phyloP scores from a whole-genome alignment of 35 echinoderm and acorn worm species.

The Apostichopus californicus region DNA sequence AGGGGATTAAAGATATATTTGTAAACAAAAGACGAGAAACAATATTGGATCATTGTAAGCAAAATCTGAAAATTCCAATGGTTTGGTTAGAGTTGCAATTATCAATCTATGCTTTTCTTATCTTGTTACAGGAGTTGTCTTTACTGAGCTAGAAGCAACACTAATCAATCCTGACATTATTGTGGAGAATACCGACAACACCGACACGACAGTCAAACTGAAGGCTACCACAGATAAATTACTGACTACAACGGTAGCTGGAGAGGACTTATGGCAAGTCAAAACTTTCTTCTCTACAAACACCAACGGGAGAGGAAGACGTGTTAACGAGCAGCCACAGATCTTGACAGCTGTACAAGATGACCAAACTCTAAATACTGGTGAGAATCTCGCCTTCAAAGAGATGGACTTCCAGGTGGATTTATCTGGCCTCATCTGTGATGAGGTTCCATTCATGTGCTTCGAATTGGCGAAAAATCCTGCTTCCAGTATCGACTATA shows the following conservation, averaged over 20 bases:
- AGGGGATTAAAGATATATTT: too few relatives aligned
- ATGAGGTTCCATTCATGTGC: constrained; percentile 76
- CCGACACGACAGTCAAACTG: constrained; percentile 15
- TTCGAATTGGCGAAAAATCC: constrained; percentile 74
- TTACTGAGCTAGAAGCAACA: constrained; percentile 37
- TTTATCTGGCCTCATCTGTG: constrained; percentile 65
- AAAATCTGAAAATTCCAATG: too few relatives aligned
- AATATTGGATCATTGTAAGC: too few relatives aligned
- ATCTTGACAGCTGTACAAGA: constrained; percentile 34
- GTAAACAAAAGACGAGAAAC: too few relatives aligned
- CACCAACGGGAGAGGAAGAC: background rate
- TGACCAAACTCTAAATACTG: constrained; percentile 18
- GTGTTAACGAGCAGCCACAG: constrained; percentile 59
- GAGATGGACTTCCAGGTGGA: constrained; percentile 72
- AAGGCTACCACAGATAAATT: constrained; percentile 38
- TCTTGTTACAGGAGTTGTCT: constrained; percentile 31
- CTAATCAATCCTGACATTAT: constrained; percentile 17
- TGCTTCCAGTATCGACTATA: constrained; percentile 63
- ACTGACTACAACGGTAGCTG: constrained; percentile 15
- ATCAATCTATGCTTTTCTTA: too few relatives aligned
- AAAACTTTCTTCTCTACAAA: constrained; percentile 38
- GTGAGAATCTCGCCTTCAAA: constrained; percentile 54
- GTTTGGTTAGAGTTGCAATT: too few relatives aligned
- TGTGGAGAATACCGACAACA: constrained; percentile 35
- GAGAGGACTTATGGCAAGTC: constrained; percentile 32